Conservation (phyloP, 2,113 vertebrate species). For the Oncorhynchus masou region DNA sequence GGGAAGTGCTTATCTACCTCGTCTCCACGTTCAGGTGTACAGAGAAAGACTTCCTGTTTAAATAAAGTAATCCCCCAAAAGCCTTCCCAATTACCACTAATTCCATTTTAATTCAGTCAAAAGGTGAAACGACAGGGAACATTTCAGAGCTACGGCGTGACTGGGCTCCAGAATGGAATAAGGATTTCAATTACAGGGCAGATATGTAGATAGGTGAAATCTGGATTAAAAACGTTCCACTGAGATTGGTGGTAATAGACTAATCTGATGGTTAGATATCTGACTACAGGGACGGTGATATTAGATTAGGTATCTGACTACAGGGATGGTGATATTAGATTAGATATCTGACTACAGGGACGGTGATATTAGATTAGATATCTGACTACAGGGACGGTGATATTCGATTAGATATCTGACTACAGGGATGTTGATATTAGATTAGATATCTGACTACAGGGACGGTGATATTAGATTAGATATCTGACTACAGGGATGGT, state of each 20-base stretch:
- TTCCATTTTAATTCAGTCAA: slow-evolving; percentile 71
- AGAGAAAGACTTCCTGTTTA: slow-evolving; percentile 61
- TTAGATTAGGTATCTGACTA: neutral
- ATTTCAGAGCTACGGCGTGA: slow-evolving; percentile 43
- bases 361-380: no score
- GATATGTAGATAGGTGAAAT: slow-evolving; percentile 28
- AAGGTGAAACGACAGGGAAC: slow-evolving; percentile 62
- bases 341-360: no score
- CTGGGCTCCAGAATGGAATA: slow-evolving; percentile 46
- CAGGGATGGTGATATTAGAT: no score
- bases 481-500: no score
- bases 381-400: no score
- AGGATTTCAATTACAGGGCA: slow-evolving; percentile 58
- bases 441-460: no score
- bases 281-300: no score
- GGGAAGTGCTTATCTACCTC: slow-evolving; percentile 63
- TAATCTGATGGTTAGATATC: neutral
- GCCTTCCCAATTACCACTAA: slow-evolving; percentile 67
- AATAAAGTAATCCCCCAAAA: slow-evolving; percentile 71
- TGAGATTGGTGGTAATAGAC: neutral
- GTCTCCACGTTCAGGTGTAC: slow-evolving; percentile 68
- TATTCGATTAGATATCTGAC: no score
- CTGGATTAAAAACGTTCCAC: slow-evolving; percentile 23
- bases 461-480: no score
- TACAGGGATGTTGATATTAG: no score